phyloP scores from a whole-genome alignment of 2,797 vertebrate genomes.

The Rousettus madagascariensis region DNA sequence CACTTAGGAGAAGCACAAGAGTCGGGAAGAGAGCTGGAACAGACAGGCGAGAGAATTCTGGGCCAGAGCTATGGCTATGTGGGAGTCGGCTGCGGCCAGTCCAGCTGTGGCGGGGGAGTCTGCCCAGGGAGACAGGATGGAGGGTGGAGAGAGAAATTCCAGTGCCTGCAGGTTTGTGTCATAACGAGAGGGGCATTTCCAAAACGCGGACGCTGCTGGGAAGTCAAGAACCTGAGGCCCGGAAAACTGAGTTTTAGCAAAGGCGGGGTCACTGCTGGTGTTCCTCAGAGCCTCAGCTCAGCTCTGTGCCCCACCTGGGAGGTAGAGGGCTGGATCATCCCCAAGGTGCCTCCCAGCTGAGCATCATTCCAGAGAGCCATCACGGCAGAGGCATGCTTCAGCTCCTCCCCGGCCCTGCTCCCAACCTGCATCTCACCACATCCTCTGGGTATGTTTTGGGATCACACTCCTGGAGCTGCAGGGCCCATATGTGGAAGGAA shows the following conservation, averaged over 20 bases:
- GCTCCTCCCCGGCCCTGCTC: not conserved
- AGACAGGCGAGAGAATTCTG: not conserved
- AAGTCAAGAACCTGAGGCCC: not conserved
- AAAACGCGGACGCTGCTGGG: not conserved
- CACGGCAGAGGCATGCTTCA: not conserved
- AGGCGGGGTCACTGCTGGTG: not conserved
- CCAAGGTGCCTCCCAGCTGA: not conserved
- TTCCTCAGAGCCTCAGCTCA: not conserved
- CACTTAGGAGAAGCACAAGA: not conserved
- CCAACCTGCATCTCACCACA: not conserved
- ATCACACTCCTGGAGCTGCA: not conserved
- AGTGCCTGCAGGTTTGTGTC: not conserved
- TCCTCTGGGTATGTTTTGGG: not conserved
- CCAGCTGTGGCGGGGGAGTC: not conserved
- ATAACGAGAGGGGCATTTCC: not conserved
- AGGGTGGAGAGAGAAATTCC: not conserved
- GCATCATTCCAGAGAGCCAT: not conserved
- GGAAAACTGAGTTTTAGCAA: not conserved
- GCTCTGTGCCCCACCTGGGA: not conserved
- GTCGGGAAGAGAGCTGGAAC: not conserved
- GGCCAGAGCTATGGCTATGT: not conserved
- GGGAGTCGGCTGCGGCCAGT: no score
- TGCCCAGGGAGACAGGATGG: not conserved
- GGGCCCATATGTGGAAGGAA: not conserved
- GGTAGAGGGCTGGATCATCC: not conserved